Conservation (phyloP, 2,888 invertebrate species). For the Mechanitis messenoides region DNA sequence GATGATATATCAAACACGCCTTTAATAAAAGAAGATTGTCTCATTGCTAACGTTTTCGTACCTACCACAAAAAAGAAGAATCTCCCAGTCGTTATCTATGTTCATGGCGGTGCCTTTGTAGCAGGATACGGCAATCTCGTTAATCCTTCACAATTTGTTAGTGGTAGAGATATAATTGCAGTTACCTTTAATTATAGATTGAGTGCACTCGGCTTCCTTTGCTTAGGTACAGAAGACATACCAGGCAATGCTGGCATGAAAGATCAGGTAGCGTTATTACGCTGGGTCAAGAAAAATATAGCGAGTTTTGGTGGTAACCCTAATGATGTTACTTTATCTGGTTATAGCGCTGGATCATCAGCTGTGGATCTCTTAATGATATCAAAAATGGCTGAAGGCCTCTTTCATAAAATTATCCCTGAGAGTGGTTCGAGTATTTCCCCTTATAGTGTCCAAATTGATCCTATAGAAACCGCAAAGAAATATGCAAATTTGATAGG, state of each 20-base stretch:
- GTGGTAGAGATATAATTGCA: slow-evolving; percentile 38
- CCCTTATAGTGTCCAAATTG: slow-evolving; percentile 26
- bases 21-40: slow-evolving; percentile 32
- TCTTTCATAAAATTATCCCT: slow-evolving; percentile 31
- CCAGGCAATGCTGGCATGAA: slow-evolving; percentile 46
- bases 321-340: slow-evolving; percentile 43
- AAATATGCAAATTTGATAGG: slow-evolving; percentile 30
- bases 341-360: slow-evolving; percentile 50
- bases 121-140: slow-evolving; percentile 42
- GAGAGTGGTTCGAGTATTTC: slow-evolving; percentile 31
- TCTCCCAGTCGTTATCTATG: slow-evolving; percentile 52
- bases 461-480: slow-evolving; percentile 34
- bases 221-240: slow-evolving; percentile 37
- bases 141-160: slow-evolving; percentile 36
- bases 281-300: slow-evolving; percentile 43
- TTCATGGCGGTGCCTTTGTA: slow-evolving; percentile 62
- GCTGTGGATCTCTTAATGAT: slow-evolving; percentile 48
- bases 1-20: slow-evolving; percentile 9
- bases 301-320: slow-evolving; percentile 42
- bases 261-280: slow-evolving; percentile 40
- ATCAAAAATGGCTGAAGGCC: slow-evolving; percentile 38
- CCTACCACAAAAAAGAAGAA: slow-evolving; percentile 31
- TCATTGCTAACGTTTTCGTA: slow-evolving; percentile 34
- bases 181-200: slow-evolving; percentile 53
- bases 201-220: slow-evolving; percentile 38